phyloP scores from a whole-genome alignment of 1,140 invertebrate species.

The Eciton burchellii region DNA sequence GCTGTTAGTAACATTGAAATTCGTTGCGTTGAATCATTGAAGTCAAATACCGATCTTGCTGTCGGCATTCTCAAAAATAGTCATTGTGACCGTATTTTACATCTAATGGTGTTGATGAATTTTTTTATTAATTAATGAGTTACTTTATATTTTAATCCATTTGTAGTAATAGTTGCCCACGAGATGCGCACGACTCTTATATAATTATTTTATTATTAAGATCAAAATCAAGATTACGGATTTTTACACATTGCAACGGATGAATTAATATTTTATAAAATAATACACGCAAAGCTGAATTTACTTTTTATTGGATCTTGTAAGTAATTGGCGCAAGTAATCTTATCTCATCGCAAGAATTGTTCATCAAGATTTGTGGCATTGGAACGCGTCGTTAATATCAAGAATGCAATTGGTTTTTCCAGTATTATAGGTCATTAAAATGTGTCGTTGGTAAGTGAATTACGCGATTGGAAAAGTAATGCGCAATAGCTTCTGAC shows the following conservation, averaged over 20 bases:
- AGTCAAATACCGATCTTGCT: conserved; percentile 11
- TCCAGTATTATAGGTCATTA: neutral
- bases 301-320: conserved; percentile 3
- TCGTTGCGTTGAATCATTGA: conserved; percentile 6
- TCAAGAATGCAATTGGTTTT: conserved; percentile 20
- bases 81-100: neutral
- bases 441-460: conserved; percentile 5
- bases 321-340: neutral
- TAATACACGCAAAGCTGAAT: neutral
- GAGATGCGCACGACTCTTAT: neutral
- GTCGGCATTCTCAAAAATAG: conserved; percentile 37
- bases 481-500: neutral
- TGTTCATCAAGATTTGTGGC: conserved; percentile 29
- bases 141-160: neutral
- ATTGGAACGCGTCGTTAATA: conserved; percentile 36
- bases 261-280: conserved; percentile 4
- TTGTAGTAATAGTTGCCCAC: neutral
- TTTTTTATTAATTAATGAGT: neutral
- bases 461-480: conserved; percentile 2
- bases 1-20: neutral
- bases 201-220: neutral
- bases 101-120: neutral
- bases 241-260: neutral
- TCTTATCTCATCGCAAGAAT: conserved; percentile 7
- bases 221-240: neutral